Evolutionary conservation across 1,140 invertebrate genomes (phyloP).

Genomic region (Heliconius melpomene): DNA sequence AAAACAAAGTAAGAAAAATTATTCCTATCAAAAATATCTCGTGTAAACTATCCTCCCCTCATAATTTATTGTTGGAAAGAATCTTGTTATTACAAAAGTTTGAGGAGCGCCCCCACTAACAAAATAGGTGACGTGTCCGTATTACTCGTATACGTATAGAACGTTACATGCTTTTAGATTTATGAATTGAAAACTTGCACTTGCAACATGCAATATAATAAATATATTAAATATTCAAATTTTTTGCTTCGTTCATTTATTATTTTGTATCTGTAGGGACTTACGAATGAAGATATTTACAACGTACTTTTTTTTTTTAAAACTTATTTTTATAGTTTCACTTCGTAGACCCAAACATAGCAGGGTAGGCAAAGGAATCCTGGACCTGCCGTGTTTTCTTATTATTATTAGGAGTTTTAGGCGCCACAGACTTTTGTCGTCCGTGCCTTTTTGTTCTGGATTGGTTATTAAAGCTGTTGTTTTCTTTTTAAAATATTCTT

Average conservation of each 20-base stretch:
- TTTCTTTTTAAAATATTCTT: too few relatives aligned
- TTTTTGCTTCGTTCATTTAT: background rate
- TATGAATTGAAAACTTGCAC: conserved; percentile 8
- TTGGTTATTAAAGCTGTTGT: too few relatives aligned
- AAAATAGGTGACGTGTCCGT: conserved; percentile 36
- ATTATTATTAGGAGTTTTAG: too few relatives aligned
- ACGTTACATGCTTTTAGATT: background rate
- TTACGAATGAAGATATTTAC: background rate
- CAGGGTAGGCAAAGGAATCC: too few relatives aligned
- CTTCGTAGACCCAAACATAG: too few relatives aligned
- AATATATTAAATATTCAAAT: conserved; percentile 4
- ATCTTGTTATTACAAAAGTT: conserved; percentile 52
- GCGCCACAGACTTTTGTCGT: too few relatives aligned
- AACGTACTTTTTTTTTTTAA: background rate
- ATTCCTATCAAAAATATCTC: conserved; percentile 41
- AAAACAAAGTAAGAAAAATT: conserved; percentile 22
- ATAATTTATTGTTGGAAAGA: conserved; percentile 53
- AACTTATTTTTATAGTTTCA: too few relatives aligned
- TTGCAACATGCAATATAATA: conserved; percentile 8
- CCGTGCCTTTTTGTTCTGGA: too few relatives aligned
- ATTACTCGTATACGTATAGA: conserved; percentile 4
- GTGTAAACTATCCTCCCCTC: conserved; percentile 46
- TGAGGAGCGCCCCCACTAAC: conserved; percentile 33
- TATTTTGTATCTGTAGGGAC: background rate
- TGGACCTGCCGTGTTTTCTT: too few relatives aligned